Evolutionary conservation across 2,113 vertebrate genomes (phyloP).

Genomic region (Hyaena hyaena): DNA sequence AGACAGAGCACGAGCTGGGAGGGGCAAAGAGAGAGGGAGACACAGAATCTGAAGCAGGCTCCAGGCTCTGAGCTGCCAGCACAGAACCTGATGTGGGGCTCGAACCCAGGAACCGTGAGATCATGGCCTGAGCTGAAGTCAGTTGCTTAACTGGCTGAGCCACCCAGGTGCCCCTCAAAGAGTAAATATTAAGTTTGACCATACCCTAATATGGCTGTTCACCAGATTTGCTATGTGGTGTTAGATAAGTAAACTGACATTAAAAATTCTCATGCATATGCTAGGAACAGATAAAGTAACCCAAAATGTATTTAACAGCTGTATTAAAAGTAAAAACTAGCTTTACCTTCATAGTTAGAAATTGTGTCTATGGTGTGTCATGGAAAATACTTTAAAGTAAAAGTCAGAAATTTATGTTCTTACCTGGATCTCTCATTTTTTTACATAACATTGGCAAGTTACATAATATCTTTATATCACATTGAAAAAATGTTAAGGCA

Average conservation of each 20-base stretch:
- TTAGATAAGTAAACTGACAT: neutral
- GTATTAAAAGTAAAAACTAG: neutral
- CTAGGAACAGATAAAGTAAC: neutral
- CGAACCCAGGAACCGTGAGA: too few relatives aligned
- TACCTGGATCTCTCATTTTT: neutral
- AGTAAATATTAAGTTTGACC: neutral
- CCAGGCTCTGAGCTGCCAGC: too few relatives aligned
- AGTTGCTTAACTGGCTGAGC: too few relatives aligned
- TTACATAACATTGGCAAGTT: neutral
- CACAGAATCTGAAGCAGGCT: too few relatives aligned
- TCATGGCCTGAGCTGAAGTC: too few relatives aligned
- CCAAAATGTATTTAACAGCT: neutral
- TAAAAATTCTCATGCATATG: neutral
- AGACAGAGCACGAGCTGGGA: too few relatives aligned
- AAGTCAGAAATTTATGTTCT: neutral
- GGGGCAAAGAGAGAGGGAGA: too few relatives aligned
- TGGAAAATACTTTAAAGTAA: neutral
- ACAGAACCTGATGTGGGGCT: too few relatives aligned
- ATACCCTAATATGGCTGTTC: neutral
- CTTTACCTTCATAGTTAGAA: neutral
- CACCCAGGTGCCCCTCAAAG: too few relatives aligned
- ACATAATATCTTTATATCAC: neutral
- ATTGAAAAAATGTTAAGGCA: neutral
- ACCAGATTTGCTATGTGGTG: neutral
- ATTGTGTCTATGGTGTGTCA: neutral